Percentiles rank a stretch among this genome's conserved stretches.
Conservation (phyloP, 2,797 vertebrate species). For the Vipera ursinii region DNA sequence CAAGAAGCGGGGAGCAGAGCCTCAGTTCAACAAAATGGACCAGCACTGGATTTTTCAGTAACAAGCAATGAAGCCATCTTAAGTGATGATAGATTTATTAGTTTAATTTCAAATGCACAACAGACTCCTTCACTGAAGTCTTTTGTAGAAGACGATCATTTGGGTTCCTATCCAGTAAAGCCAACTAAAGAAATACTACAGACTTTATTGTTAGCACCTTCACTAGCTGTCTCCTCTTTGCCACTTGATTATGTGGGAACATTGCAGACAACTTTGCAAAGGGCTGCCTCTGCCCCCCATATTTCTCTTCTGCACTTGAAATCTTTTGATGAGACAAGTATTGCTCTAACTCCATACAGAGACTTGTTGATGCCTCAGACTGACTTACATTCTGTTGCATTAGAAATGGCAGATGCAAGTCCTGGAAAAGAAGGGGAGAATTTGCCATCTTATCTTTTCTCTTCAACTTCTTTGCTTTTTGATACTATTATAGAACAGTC, state of each 20-base stretch:
- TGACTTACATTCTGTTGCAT: constrained; percentile 53
- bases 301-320: neutral
- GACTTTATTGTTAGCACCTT: constrained; percentile 52
- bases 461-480: constrained; percentile 1
- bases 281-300: neutral
- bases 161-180: constrained; percentile 44
- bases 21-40: constrained; percentile 38
- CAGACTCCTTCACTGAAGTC: constrained; percentile 62
- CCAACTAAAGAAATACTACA: constrained; percentile 42
- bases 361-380: constrained; percentile 51
- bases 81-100: constrained; percentile 63
- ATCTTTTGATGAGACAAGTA: constrained; percentile 42
- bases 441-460: constrained; percentile 7
- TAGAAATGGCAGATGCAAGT: neutral
- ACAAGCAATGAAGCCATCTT: constrained; percentile 60
- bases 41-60: constrained; percentile 27
- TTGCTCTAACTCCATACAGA: constrained; percentile 48
- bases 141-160: constrained; percentile 35
- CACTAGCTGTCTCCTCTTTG: constrained; percentile 39
- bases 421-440: constrained; percentile 2
- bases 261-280: constrained; percentile 10
- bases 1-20: constrained; percentile 41
- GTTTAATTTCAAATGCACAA: constrained; percentile 64
- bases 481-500: constrained; percentile 10
- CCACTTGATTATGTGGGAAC: constrained; percentile 30